phyloP scores from a whole-genome alignment of 2,113 vertebrate species.

The Antigone vipio region DNA sequence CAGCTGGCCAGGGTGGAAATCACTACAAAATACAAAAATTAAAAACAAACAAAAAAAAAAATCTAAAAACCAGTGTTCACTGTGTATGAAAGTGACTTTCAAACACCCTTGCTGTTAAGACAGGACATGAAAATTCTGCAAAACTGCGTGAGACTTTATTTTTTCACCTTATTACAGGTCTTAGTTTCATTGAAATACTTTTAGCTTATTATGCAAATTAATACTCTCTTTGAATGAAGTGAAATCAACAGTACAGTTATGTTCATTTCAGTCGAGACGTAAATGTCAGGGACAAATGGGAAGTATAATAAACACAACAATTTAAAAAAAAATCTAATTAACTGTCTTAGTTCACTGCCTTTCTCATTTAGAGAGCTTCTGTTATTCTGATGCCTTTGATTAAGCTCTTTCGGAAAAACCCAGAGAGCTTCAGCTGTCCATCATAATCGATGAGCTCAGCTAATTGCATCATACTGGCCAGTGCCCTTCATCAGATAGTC shows the following conservation, averaged over 20 bases:
- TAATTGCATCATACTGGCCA: conserved; percentile 37
- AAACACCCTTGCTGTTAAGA: background rate
- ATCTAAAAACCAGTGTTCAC: background rate
- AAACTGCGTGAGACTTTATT: background rate
- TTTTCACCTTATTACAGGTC: background rate
- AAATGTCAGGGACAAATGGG: conserved; percentile 3
- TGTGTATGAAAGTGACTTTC: background rate
- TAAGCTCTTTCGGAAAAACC: background rate
- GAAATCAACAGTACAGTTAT: background rate
- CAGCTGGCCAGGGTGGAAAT: background rate
- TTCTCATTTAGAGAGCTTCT: conserved; percentile 17
- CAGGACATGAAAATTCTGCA: background rate
- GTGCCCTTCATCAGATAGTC: conserved; percentile 13
- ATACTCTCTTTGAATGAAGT: background rate
- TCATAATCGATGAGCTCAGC: conserved; percentile 22
- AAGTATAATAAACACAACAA: conserved; percentile 6
- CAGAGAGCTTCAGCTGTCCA: conserved; percentile 39
- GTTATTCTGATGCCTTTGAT: conserved; percentile 19
- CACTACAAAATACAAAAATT: background rate
- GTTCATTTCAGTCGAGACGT: background rate
- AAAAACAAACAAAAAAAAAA: background rate
- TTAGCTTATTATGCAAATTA: conserved; percentile 12
- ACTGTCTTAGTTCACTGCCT: background rate
- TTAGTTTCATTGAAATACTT: background rate
- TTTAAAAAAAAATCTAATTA: background rate